These are phyloP conservation scores for Eudasyphora cyanicolor DNA, from an alignment of 2,888 invertebrate species.

Conservation along the genomic window DNA sequence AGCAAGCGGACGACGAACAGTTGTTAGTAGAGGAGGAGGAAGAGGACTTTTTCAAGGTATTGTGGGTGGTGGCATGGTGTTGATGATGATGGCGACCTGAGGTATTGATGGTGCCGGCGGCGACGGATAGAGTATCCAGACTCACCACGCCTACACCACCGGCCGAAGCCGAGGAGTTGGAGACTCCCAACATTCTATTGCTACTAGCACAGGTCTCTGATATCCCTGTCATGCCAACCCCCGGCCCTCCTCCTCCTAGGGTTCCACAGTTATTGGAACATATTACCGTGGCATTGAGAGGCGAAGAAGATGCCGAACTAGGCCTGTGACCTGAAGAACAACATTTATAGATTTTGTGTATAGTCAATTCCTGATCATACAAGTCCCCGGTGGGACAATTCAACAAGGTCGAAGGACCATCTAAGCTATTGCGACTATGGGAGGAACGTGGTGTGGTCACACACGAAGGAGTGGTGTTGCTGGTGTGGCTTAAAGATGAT, in stretches of 20 bases:
- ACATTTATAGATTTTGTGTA: slow-evolving; percentile 79
- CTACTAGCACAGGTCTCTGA: neutral
- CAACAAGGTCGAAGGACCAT: slow-evolving; percentile 35
- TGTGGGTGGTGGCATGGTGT: slow-evolving; percentile 44
- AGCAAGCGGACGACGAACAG: slow-evolving; percentile 33
- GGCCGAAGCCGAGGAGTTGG: no score
- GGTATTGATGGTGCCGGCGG: neutral
- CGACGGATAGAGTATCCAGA: neutral
- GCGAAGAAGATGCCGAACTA: neutral
- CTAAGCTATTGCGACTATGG: slow-evolving; percentile 62
- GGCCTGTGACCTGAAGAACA: slow-evolving; percentile 63
- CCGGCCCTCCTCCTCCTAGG: neutral
- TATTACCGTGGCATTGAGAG: slow-evolving; percentile 27
- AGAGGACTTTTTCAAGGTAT: neutral
- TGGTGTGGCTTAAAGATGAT: slow-evolving; percentile 30
- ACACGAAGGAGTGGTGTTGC: slow-evolving; percentile 8
- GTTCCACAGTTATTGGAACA: slow-evolving; percentile 42
- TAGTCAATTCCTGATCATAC: slow-evolving; percentile 79
- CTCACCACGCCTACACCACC: neutral
- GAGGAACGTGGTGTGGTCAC: slow-evolving; percentile 49
- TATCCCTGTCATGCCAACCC: neutral
- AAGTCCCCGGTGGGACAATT: slow-evolving; percentile 65
- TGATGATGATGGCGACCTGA: slow-evolving; percentile 8
- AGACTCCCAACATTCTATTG: neutral
- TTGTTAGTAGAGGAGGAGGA: neutral